Base-by-base conservation (phyloP, 2,797 vertebrate genomes). In the Pangasius sanitwongsei region DNA sequence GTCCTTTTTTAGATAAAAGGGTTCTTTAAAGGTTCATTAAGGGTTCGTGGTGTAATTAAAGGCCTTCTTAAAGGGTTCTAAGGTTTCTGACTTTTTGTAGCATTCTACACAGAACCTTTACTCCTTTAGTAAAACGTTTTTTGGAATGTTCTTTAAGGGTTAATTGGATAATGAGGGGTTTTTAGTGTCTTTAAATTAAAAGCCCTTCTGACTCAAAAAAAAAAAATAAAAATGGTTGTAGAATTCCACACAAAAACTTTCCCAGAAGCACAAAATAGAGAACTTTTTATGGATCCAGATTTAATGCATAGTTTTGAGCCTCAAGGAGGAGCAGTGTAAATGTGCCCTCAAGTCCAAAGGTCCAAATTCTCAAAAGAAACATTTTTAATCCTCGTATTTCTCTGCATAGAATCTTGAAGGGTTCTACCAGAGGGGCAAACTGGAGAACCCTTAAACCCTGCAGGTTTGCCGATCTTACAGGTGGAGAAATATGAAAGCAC, bases 401-500 rank as follows among this genome's bases (percentile, higher is more conserved):
- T 80, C n/a, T 55, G 16, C 50, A 9, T 20, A 31, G 9, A 31
- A 55, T 80, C 50, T 12, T 57, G 2, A 59, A 34, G 4, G 53
- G 59, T 34, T 34, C 65, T 1, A 31, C n/a, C 48, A 69, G 8
- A 69, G 44, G 25, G 0, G 31, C 67, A 8, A 69, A 57, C 83
- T 8, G 50, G 57, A 83, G 84, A 83, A 48, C 25, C 34, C n/a
- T 69, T 61, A 84, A 87, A 80, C 86, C 50, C 89, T 65, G 86
- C 72, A 67, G 74, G 77, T 70, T 31, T 77, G 82, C 65, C 84
- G 75, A 87, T 91, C 83, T 85, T 65, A 72, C 84, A 86, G 86
- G 90, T 61, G 74, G 86, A 88, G 89, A 90, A 88, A 89, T 89
- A 78, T 89, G 83, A 92, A 91, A 88, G 86, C 89, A 78, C 57